These are phyloP conservation scores for Ephestia elutella DNA, from an alignment of 1,140 invertebrate species.

Conservation along the genomic window DNA sequence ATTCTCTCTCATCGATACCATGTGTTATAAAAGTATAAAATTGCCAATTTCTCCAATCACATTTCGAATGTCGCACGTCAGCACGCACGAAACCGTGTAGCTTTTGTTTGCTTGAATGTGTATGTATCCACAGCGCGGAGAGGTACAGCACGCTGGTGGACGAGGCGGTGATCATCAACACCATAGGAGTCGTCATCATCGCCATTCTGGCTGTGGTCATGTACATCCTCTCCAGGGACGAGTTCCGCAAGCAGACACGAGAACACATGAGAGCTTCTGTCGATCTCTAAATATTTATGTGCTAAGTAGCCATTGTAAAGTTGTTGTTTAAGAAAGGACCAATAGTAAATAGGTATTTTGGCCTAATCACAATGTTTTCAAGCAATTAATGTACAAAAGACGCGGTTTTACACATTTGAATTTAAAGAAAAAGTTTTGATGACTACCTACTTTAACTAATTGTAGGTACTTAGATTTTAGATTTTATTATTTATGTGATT, in stretches of 20 bases:
- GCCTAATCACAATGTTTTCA: no score
- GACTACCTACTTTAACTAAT: no score
- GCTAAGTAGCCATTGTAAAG: not conserved
- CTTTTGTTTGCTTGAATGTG: slow-evolving; percentile 46
- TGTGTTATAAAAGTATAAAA: not conserved
- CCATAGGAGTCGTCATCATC: slow-evolving; percentile 81
- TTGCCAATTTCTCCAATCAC: not conserved
- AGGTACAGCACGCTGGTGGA: slow-evolving; percentile 77
- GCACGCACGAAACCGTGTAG: slow-evolving; percentile 14
- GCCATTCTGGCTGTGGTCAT: slow-evolving; percentile 80
- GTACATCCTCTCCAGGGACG: slow-evolving; percentile 65
- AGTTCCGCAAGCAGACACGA: slow-evolving; percentile 51
- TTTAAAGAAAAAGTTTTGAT: no score
- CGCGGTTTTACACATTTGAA: no score
- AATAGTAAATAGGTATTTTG: not conserved
- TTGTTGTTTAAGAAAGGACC: slow-evolving; percentile 1
- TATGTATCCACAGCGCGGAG: slow-evolving; percentile 71
- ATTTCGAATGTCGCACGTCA: slow-evolving; percentile 6
- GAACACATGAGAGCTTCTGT: slow-evolving; percentile 63
- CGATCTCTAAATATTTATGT: slow-evolving; percentile 48
- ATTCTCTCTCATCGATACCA: no score
- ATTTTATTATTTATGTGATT: no score
- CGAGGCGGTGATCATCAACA: slow-evolving; percentile 85
- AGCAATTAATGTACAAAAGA: no score
- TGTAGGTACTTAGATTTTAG: no score